These are phyloP conservation scores for Epirrita christyi DNA, from an alignment of 2,888 invertebrate genomes.

Conservation along the genomic window DNA sequence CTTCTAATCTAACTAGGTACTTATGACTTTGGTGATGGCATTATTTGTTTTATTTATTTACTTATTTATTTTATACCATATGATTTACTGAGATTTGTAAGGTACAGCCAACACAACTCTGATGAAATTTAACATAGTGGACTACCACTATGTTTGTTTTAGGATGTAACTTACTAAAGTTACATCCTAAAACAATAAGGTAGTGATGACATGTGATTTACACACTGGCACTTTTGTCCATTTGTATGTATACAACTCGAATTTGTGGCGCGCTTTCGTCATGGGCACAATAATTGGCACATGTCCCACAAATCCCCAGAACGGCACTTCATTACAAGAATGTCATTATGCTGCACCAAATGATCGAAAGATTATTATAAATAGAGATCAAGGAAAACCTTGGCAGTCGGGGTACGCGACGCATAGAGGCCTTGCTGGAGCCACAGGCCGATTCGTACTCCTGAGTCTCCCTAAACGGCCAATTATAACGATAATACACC, in stretches of 20 bases:
- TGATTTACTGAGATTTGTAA: too few relatives aligned
- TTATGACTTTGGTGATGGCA: too few relatives aligned
- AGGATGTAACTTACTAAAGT: conserved; percentile 30
- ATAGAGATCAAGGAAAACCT: conserved; percentile 77
- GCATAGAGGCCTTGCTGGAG: conserved; percentile 52
- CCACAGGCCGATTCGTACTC: conserved; percentile 50
- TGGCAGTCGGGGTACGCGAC: conserved; percentile 65
- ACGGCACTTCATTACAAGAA: conserved; percentile 81
- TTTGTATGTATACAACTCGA: conserved; percentile 74
- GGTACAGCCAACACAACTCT: conserved; percentile 3
- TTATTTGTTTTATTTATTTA: too few relatives aligned
- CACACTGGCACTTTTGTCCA: conserved; percentile 26
- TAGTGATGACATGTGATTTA: too few relatives aligned
- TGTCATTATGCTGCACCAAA: conserved; percentile 81
- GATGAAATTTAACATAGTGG: conserved; percentile 18
- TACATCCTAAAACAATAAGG: too few relatives aligned
- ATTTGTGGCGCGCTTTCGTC: conserved; percentile 67
- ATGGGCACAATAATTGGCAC: conserved; percentile 79
- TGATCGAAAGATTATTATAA: conserved; percentile 80
- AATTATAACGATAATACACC: conserved; percentile 67
- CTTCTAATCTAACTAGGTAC: too few relatives aligned
- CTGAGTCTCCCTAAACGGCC: conserved; percentile 62
- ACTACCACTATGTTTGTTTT: conserved; percentile 12
- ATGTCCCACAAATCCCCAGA: conserved; percentile 79
- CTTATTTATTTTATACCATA: too few relatives aligned